Base-by-base conservation (phyloP, 1,140 invertebrate genomes). In the Listronotus oregonensis region DNA sequence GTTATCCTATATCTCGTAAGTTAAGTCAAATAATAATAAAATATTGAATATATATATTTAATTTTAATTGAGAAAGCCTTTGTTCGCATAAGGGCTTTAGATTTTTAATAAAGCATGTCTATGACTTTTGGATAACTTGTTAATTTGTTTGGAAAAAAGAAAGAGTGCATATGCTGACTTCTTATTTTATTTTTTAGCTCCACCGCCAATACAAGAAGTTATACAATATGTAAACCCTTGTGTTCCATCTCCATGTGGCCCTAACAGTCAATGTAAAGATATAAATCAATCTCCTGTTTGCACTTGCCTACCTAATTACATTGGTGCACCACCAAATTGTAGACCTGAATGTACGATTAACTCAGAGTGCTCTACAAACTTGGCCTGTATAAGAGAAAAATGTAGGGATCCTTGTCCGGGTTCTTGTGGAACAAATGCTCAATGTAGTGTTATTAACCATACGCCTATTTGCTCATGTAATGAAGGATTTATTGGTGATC, bases 391-490 rank as follows among this genome's bases (percentile, higher is more conserved):
- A 11, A 83, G 83, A 70, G 80, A 86, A 70, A 85, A 84, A 78
- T 88, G 87, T 73, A 78, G 76, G 68, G 84, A 89, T 77, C 86
- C 87, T 44, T 89, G 87, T 73, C 82, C 81, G 54, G 85, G 86
- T 39, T 85, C 86, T 4, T 88, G 86, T 77, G 86, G 87, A 11
- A 71, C 76, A 55, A 83, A 84, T 63, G 85, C 86, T 3, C 78
- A 80, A 70, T 89, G 87, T 74, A 81, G 78, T 63, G 86, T 87
- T 15, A 80, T 85, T 14, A 86, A 85, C 65, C 87, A 88, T 69
- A 80, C 81, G 47, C 82, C 87, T 18, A 84, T 85, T 44, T 89
- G 87, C 70, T 84, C 82, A 15, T 89, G 88, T 72, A 76, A 82
- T 3, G 79, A 82, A 47, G 86, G 87, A 61, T 86, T 81, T 72